These are phyloP conservation scores for Acanthococcus lagerstroemiae DNA, from an alignment of 2,888 invertebrate species.

Conservation along the genomic window DNA sequence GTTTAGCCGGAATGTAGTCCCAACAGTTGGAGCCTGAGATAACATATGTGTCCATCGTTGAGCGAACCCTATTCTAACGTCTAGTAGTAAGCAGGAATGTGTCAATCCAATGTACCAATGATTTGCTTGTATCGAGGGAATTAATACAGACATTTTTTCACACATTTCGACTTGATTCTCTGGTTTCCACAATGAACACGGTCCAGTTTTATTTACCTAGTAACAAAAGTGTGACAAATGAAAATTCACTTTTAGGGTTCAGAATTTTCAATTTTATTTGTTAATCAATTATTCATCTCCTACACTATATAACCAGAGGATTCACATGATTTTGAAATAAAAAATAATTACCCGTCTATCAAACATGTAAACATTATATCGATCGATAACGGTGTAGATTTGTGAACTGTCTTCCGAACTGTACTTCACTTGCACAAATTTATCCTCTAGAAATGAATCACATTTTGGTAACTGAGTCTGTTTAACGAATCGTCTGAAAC, in stretches of 20 bases:
- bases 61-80: conserved; percentile 28
- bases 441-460: background rate
- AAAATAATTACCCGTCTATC: conserved; percentile 17
- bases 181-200: background rate
- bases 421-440: conserved; percentile 9
- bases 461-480: background rate
- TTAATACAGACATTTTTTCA: conserved; percentile 15
- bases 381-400: background rate
- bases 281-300: too few species aligned
- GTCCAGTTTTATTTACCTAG: background rate
- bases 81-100: conserved; percentile 32
- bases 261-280: too few species aligned
- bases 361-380: conserved; percentile 3
- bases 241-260: too few species aligned
- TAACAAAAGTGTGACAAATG: background rate
- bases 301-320: too few species aligned
- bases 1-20: background rate
- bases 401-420: background rate
- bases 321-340: background rate
- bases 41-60: conserved; percentile 33
- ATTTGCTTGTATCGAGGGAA: conserved; percentile 9
- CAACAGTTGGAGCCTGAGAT: conserved; percentile 25
- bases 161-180: conserved; percentile 1
- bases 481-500: background rate
- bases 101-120: conserved; percentile 26